A percentile compares a stretch with the other conserved stretches of the same genome.
Conservation (phyloP, 2,797 vertebrate species). For the Anguilla marmorata region DNA sequence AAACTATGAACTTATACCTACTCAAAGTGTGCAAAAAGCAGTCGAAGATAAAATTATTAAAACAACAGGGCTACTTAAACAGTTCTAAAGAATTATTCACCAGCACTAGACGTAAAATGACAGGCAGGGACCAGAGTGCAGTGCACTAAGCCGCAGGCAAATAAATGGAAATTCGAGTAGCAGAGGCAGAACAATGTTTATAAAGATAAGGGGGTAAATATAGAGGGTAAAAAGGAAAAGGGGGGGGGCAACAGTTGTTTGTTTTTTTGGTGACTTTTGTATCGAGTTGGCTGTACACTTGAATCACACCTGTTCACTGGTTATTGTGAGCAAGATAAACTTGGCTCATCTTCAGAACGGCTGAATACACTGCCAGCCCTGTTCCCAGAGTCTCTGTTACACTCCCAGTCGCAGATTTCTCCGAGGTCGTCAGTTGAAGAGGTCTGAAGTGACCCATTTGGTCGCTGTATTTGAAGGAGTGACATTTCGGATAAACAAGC, state of each 20-base stretch:
- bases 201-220: not conserved
- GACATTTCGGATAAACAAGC: not conserved
- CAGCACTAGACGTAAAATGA: not conserved
- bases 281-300: not conserved
- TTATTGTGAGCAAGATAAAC: not conserved
- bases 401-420: not conserved
- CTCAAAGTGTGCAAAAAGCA: not conserved
- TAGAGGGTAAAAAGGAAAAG: not conserved
- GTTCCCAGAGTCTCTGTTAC: not conserved
- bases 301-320: not conserved
- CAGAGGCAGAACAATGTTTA: not conserved
- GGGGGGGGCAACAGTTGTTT: not conserved
- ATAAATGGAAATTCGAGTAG: not conserved
- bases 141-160: not conserved
- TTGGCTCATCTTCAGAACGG: not conserved
- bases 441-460: not conserved
- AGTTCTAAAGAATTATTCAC: not conserved
- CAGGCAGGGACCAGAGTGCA: not conserved
- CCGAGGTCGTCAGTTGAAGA: not conserved
- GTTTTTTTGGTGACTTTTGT: slow-evolving; percentile 5
- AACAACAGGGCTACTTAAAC: not conserved
- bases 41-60: not conserved
- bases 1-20: not conserved
- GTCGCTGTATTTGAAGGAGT: not conserved
- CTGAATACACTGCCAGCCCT: not conserved